phyloP scores from a whole-genome alignment of 2,888 invertebrate genomes.

The Icerya purchasi region DNA sequence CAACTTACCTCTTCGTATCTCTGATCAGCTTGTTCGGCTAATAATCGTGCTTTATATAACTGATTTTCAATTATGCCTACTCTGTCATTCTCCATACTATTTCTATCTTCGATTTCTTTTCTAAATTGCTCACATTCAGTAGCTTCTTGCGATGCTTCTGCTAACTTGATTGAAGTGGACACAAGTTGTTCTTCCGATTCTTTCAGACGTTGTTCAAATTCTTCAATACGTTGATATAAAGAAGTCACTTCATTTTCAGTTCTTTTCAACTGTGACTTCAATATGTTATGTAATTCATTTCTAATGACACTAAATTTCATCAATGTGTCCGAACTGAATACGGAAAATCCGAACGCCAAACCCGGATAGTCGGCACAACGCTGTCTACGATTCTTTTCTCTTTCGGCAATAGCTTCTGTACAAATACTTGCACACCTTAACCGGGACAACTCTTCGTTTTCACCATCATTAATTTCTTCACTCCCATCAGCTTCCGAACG shows the following conservation, averaged over 20 bases:
- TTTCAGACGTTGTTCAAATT: not conserved
- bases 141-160: not conserved
- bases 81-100: not conserved
- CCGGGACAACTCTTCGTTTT: slow-evolving; percentile 58
- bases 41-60: not conserved
- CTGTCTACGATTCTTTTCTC: slow-evolving; percentile 49
- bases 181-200: not conserved
- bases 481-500: slow-evolving; percentile 20
- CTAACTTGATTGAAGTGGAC: not conserved
- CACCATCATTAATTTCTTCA: slow-evolving; percentile 38
- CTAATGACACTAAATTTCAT: slow-evolving; percentile 94
- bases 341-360: slow-evolving; percentile 70
- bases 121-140: not conserved
- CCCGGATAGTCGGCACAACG: slow-evolving; percentile 84
- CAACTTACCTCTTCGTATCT: not conserved
- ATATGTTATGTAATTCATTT: slow-evolving; percentile 93
- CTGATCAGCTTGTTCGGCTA: not conserved
- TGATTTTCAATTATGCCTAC: not conserved
- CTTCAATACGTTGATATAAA: not conserved
- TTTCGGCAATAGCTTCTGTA: slow-evolving; percentile 67
- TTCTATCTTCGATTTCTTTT: not conserved
- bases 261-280: slow-evolving; percentile 83
- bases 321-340: slow-evolving; percentile 89
- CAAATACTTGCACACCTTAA: slow-evolving; percentile 73
- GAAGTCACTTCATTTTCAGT: not conserved